Evolutionary conservation across 2,888 invertebrate species (phyloP).

Genomic region (Bellardia bayeri): DNA sequence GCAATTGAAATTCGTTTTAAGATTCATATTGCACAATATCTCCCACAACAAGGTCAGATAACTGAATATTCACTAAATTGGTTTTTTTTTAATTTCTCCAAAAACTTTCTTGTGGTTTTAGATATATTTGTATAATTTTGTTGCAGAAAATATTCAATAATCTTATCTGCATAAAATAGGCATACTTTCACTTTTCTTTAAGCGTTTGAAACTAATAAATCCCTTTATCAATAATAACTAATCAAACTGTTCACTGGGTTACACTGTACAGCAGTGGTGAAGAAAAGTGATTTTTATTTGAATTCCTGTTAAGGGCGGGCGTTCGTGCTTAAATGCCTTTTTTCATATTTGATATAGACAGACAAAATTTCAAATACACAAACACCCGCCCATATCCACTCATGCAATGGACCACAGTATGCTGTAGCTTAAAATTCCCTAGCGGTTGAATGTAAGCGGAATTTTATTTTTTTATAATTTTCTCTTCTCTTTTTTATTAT

Average conservation of each 20-base stretch:
- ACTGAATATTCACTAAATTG: too few species aligned
- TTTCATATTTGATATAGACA: conserved; percentile 54
- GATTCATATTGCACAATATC: too few species aligned
- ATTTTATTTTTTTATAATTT: conserved; percentile 55
- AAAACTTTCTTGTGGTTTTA: too few species aligned
- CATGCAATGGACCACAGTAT: conserved; percentile 55
- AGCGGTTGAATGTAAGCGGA: conserved; percentile 50
- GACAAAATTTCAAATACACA: conserved; percentile 25
- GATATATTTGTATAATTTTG: too few species aligned
- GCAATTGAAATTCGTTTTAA: too few species aligned
- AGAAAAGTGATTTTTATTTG: conserved; percentile 70
- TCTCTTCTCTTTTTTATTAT: conserved; percentile 14
- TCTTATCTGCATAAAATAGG: too few species aligned
- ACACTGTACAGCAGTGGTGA: conserved; percentile 5
- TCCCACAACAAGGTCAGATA: too few species aligned
- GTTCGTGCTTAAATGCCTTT: conserved; percentile 71
- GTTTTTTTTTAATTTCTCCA: too few species aligned
- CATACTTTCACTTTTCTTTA: not conserved
- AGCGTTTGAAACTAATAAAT: too few species aligned
- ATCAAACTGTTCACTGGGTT: conserved; percentile 34
- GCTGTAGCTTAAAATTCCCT: conserved; percentile 45
- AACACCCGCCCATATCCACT: conserved; percentile 37
- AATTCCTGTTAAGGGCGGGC: conserved; percentile 61
- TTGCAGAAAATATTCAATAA: too few species aligned
- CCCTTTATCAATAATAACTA: too few species aligned